Conservation (phyloP, 53 echinoderm and acorn worm species). For the Mesocentrotus franciscanus region DNA sequence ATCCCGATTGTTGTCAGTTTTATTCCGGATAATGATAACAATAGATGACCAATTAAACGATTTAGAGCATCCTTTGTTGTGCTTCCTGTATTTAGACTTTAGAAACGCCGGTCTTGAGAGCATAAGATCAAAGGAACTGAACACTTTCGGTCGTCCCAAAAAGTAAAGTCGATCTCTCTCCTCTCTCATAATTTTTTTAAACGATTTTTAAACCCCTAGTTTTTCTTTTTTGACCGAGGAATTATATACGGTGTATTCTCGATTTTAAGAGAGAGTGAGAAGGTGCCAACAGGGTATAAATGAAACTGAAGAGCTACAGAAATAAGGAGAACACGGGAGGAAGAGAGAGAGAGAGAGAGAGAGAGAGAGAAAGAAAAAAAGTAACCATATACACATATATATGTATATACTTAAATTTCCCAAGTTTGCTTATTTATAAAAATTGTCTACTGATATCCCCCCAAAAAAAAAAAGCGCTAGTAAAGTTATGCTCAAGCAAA, state of each 20-base stretch:
- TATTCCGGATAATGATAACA: background rate
- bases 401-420: background rate
- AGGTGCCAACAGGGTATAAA: too few relatives aligned
- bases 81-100: background rate
- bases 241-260: too few relatives aligned
- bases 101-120: background rate
- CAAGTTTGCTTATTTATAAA: background rate
- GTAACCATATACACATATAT: background rate
- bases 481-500: too few relatives aligned
- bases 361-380: conserved; percentile 2
- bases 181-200: too few relatives aligned
- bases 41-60: background rate
- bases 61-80: background rate
- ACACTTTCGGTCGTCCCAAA: background rate
- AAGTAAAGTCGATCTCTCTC: too few relatives aligned
- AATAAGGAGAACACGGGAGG: background rate
- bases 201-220: too few relatives aligned
- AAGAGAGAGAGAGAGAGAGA: conserved; percentile 23
- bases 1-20: background rate
- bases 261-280: too few relatives aligned
- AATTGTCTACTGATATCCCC: too few relatives aligned
- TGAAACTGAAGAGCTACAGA: background rate
- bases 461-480: too few relatives aligned
- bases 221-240: too few relatives aligned
- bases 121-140: background rate